Percentiles rank a stretch among this genome's conserved stretches.
Conservation (phyloP, 2,888 invertebrate genomes). For the Hirudinaria manillensis region DNA sequence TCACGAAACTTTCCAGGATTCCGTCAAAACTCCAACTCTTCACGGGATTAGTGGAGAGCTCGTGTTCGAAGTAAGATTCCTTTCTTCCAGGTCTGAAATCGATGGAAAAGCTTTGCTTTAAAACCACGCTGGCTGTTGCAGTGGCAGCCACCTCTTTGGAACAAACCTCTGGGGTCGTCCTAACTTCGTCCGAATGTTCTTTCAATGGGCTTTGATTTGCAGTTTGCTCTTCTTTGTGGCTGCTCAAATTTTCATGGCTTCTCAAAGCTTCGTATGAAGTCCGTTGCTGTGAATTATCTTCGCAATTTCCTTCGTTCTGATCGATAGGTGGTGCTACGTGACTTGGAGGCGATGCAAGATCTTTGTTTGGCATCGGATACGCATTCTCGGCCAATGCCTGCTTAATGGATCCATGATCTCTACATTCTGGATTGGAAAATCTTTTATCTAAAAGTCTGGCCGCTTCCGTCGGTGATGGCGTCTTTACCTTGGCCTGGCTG, state of each 20-base stretch:
- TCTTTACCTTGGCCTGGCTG: background rate
- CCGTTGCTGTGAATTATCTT: too few species aligned
- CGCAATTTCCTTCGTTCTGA: too few species aligned
- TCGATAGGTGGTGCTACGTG: too few species aligned
- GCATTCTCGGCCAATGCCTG: background rate
- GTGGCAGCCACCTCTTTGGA: too few species aligned
- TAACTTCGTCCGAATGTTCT: too few species aligned
- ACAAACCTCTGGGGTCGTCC: too few species aligned
- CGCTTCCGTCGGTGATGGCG: background rate
- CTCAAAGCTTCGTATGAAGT: too few species aligned
- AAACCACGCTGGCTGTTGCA: too few species aligned
- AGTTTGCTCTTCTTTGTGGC: too few species aligned
- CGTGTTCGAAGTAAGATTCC: background rate
- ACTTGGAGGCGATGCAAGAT: background rate
- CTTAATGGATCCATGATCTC: background rate
- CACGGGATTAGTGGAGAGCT: background rate
- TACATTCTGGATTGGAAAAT: background rate
- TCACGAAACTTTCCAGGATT: constrained; percentile 1
- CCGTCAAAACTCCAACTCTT: constrained; percentile 12
- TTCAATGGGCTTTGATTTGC: too few species aligned
- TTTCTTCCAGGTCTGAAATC: background rate
- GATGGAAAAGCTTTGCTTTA: constrained; percentile 9
- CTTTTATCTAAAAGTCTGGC: background rate
- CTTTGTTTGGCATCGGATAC: background rate
- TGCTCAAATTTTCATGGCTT: too few species aligned